phyloP scores from a whole-genome alignment of 2,888 invertebrate genomes.

The Andrena marginata region DNA sequence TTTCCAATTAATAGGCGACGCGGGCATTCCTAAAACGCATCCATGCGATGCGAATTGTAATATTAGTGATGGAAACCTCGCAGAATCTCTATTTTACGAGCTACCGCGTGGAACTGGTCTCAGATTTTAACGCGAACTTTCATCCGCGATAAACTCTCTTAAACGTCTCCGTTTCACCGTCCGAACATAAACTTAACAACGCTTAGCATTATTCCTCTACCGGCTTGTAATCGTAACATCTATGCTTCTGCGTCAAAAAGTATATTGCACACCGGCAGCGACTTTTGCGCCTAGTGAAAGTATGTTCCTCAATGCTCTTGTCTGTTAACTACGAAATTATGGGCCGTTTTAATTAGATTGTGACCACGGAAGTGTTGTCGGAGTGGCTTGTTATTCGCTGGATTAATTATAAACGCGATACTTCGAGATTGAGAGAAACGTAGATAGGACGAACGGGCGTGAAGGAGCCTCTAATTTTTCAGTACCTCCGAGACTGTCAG shows the following conservation, averaged over 20 bases:
- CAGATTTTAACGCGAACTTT: conserved; percentile 16
- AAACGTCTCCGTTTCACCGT: conserved; percentile 24
- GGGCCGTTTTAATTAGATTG: conserved; percentile 10
- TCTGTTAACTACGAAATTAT: background rate
- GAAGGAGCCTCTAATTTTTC: background rate
- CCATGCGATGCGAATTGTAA: conserved; percentile 35
- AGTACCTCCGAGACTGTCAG: background rate
- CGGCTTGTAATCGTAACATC: conserved; percentile 5
- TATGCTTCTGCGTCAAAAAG: background rate
- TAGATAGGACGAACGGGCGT: background rate
- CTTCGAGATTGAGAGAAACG: background rate
- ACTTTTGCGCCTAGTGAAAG: conserved; percentile 23
- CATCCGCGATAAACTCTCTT: conserved; percentile 19
- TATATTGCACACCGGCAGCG: background rate
- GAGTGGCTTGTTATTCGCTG: background rate
- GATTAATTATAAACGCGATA: background rate
- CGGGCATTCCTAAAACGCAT: conserved; percentile 8
- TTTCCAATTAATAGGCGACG: conserved; percentile 38
- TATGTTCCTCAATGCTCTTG: background rate
- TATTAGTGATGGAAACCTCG: background rate
- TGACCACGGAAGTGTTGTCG: conserved; percentile 1
- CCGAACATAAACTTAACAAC: conserved; percentile 25
- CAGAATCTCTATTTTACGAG: background rate
- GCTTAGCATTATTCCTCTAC: conserved; percentile 8
- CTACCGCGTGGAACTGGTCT: background rate